These are phyloP conservation scores for Anticlea derivata DNA, from an alignment of 2,888 invertebrate genomes.

Conservation along the genomic window DNA sequence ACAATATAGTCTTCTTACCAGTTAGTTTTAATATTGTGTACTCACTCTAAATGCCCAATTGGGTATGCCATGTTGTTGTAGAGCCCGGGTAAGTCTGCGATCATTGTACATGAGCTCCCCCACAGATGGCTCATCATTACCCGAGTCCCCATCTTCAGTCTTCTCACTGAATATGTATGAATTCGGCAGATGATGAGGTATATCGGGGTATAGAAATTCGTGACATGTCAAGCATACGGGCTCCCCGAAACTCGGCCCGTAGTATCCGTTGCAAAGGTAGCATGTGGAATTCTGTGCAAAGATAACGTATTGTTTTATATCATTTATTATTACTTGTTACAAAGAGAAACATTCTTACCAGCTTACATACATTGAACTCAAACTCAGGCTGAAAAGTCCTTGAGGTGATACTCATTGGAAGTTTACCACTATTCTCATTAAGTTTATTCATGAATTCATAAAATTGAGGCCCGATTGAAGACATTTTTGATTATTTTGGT, in stretches of 20 bases:
- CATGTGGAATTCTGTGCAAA: slow-evolving; percentile 87
- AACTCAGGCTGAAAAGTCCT: slow-evolving; percentile 57
- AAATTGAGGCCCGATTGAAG: slow-evolving; percentile 68
- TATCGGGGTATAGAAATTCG: slow-evolving; percentile 94
- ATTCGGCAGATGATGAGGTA: slow-evolving; percentile 81
- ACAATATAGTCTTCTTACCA: too few species aligned
- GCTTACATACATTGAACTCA: slow-evolving; percentile 68
- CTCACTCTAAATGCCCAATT: slow-evolving; percentile 20
- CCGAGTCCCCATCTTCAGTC: slow-evolving; percentile 95
- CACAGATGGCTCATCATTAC: slow-evolving; percentile 94
- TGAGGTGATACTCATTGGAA: slow-evolving; percentile 41
- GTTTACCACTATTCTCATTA: slow-evolving; percentile 74
- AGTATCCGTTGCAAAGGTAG: slow-evolving; percentile 95
- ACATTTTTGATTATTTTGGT: too few species aligned
- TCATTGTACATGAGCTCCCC: slow-evolving; percentile 74
- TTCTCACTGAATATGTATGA: slow-evolving; percentile 81
- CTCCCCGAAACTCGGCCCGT: slow-evolving; percentile 95
- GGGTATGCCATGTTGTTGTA: slow-evolving; percentile 17
- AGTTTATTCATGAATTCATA: slow-evolving; percentile 68
- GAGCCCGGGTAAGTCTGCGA: slow-evolving; percentile 7
- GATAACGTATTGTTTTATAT: neutral
- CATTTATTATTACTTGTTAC: neutral
- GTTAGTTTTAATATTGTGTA: neutral
- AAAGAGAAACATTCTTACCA: neutral
- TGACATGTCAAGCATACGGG: slow-evolving; percentile 97